Evolutionary conservation across 2,113 vertebrate species (phyloP), one percentile per base, ranked within the genome.

Genomic region (Cyanistes caeruleus): DNA sequence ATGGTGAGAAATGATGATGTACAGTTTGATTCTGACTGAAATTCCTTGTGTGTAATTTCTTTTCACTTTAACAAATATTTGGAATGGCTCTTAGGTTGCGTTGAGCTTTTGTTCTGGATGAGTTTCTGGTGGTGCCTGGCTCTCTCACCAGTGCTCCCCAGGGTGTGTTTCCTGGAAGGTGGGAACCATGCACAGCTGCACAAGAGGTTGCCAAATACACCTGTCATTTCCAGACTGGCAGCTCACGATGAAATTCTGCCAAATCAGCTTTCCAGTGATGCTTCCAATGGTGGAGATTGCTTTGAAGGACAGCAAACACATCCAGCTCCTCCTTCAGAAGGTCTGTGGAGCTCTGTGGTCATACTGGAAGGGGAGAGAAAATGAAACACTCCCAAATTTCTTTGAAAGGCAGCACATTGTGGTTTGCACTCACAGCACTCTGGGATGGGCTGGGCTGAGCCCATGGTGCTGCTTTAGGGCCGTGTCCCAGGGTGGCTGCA

Each of bases 401-500:
- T 63, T 17, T 13, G 33, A 3, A 51, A 90, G 35, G 18, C 37
- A 58, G 27, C 7, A 3, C 11, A 8, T 24, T 17, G 62, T 17
- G 13, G 44, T 58, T 76, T 63, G 55, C 72, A 11, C 30, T 70
- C 41, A 28, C 74, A 60, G 43, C 49, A n/a, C 1, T 21, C 44
- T 31, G 52, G 67, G 5, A 11, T 0, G 0, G 79, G 63, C 44
- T 31, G 52, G 67, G 5, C 13, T 0, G 0, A 83, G 63, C 33
- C 53, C 31, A 7, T 0, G 1, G 17, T 20, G 65, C 43, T 89
- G 70, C 56, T 79, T 31, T 13, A 4, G 43, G 63, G 16, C 2
- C 2, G 1, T 13, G 9, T 12, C 18, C n/a, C 52, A 7, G 70
- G 35, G 24, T 18, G 21, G 28, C 41, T 55, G 37, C 56, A 44